Percentiles rank a stretch among this genome's conserved stretches.
phyloP scores from a whole-genome alignment of 2,888 invertebrate species.

The Vanessa cardui region DNA sequence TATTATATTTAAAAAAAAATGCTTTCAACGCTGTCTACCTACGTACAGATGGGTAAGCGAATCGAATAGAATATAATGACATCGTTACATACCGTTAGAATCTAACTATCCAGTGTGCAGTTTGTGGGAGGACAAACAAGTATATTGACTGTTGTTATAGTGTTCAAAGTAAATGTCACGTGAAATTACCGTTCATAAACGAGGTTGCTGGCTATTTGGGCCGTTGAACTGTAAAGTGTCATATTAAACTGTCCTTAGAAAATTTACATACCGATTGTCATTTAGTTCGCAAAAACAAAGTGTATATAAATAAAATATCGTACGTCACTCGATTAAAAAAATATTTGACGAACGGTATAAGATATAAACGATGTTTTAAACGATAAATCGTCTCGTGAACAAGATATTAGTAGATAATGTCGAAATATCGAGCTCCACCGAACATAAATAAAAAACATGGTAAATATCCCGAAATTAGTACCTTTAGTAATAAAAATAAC shows the following conservation, averaged over 20 bases:
- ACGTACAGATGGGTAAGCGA: background rate
- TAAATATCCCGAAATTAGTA: too few species aligned
- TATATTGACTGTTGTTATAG: constrained; percentile 21
- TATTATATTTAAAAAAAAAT: background rate
- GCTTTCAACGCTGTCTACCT: background rate
- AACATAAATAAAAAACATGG: too few species aligned
- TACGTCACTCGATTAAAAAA: too few species aligned
- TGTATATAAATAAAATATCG: too few species aligned
- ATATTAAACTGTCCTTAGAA: background rate
- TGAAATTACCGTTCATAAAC: constrained; percentile 32
- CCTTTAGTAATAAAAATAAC: too few species aligned
- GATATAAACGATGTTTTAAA: too few species aligned
- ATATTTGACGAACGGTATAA: too few species aligned
- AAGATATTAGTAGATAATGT: too few species aligned
- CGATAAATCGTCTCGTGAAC: too few species aligned
- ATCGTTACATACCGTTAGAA: constrained; percentile 26
- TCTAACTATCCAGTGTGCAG: constrained; percentile 19
- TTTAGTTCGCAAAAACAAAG: too few species aligned
- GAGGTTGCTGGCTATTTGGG: constrained; percentile 13
- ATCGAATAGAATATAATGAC: constrained; percentile 18
- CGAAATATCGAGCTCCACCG: too few species aligned
- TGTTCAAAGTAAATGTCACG: constrained; percentile 35
- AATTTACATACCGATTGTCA: background rate
- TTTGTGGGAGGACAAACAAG: constrained; percentile 14
- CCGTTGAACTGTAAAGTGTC: constrained; percentile 14